phyloP scores from a whole-genome alignment of 2,797 vertebrate species.

The Eleutherodactylus coqui region DNA sequence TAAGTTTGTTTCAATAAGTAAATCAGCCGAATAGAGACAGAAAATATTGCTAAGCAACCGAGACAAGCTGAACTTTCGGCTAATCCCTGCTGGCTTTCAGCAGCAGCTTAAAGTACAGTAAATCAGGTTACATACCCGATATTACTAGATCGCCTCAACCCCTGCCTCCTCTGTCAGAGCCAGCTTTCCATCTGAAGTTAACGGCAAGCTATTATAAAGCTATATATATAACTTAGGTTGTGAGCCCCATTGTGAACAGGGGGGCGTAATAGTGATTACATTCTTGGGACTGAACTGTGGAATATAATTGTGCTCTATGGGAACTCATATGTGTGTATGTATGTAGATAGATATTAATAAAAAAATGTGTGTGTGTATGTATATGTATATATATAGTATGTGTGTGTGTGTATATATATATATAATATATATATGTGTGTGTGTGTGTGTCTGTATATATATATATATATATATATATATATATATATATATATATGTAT shows the following conservation, averaged over 20 bases:
- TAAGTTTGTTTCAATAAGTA: constrained; percentile 72
- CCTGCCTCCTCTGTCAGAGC: constrained; percentile 23
- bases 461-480: no score
- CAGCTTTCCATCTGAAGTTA: neutral
- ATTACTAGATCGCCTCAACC: constrained; percentile 39
- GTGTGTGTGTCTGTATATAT: no score
- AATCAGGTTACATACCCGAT: constrained; percentile 62
- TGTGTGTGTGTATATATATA: neutral
- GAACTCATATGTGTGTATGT: no score
- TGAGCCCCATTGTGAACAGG: no score
- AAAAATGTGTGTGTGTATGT: no score
- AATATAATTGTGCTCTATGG: no score
- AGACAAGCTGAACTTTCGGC: constrained; percentile 59
- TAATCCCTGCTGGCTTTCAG: constrained; percentile 58
- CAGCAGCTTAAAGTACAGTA: constrained; percentile 55
- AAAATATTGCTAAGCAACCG: constrained; percentile 29
- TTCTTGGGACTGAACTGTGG: no score
- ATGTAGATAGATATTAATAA: no score
- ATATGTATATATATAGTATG: neutral
- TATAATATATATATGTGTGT: neutral
- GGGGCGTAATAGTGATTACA: no score
- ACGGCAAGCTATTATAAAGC: neutral
- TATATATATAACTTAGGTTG: no score
- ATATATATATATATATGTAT: no score
- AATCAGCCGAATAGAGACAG: constrained; percentile 60